Evolutionary conservation across 2,888 invertebrate species (phyloP).

Genomic region (Adineta ricciae): DNA sequence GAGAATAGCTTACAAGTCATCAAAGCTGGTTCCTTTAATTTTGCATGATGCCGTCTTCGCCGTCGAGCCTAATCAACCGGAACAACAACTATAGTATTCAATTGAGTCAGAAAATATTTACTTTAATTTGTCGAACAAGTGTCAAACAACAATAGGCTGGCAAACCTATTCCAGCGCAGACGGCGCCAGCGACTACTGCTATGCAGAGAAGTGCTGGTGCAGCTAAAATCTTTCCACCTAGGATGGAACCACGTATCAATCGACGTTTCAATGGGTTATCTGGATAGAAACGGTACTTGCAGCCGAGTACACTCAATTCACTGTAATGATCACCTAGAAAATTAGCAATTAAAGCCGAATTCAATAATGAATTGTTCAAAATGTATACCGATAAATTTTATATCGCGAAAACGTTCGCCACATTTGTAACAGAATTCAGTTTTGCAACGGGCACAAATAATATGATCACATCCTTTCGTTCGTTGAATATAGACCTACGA

Average conservation of each 20-base stretch:
- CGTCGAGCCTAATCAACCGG: background rate
- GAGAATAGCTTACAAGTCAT: background rate
- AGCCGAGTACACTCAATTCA: slow-evolving; percentile 31
- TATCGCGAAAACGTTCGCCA: slow-evolving; percentile 45
- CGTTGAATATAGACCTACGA: slow-evolving; percentile 47
- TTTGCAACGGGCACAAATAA: slow-evolving; percentile 41
- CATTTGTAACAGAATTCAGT: slow-evolving; percentile 51
- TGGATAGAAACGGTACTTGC: slow-evolving; percentile 29
- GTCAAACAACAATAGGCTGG: slow-evolving; percentile 27
- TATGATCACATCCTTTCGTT: slow-evolving; percentile 51
- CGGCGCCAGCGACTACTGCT: slow-evolving; percentile 14
- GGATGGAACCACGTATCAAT: slow-evolving; percentile 25
- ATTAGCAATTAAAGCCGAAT: background rate
- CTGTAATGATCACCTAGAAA: slow-evolving; percentile 40
- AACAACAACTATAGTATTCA: background rate
- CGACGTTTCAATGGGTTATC: slow-evolving; percentile 26
- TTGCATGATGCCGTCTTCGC: background rate
- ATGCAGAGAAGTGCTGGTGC: slow-evolving; percentile 8
- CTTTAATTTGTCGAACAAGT: slow-evolving; percentile 22
- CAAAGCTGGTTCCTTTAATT: background rate
- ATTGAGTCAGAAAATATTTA: background rate
- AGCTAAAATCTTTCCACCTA: slow-evolving; percentile 25
- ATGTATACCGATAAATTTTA: slow-evolving; percentile 40
- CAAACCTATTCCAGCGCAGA: background rate
- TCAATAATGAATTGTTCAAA: background rate